These are phyloP conservation scores for Sclerodermus sp. DNA, from an alignment of 2,888 invertebrate genomes.

Conservation along the genomic window DNA sequence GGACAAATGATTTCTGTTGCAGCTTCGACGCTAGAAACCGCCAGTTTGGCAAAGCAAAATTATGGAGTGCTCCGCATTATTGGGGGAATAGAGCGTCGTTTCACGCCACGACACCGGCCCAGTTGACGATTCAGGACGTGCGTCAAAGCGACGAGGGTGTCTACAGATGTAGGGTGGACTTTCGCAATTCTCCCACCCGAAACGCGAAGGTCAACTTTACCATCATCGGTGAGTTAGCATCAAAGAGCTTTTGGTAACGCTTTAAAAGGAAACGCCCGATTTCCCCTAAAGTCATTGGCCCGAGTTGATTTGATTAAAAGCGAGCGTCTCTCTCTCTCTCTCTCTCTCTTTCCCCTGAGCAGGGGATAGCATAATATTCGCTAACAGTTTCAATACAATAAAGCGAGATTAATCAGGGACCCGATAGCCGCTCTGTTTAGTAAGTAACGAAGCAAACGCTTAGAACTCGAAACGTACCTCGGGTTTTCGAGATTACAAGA, in stretches of 20 bases:
- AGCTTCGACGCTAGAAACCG: conserved; percentile 67
- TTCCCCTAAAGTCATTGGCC: too few relatives aligned
- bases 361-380: too few relatives aligned
- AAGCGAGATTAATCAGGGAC: too few relatives aligned
- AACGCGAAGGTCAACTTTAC: conserved; percentile 76
- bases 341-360: too few relatives aligned
- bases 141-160: conserved; percentile 66
- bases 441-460: background rate
- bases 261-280: too few relatives aligned
- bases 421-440: too few relatives aligned
- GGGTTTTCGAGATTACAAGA: background rate
- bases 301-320: too few relatives aligned
- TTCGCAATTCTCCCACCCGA: conserved; percentile 72
- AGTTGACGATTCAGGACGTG: conserved; percentile 55
- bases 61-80: conserved; percentile 63
- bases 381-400: too few relatives aligned
- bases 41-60: conserved; percentile 62
- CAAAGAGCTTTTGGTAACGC: too few relatives aligned
- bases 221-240: conserved; percentile 67
- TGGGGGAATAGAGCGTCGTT: conserved; percentile 65
- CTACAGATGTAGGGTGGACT: conserved; percentile 75
- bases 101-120: conserved; percentile 62
- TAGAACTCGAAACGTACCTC: background rate
- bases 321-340: too few relatives aligned
- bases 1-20: conserved; percentile 38